These are phyloP conservation scores for Euproctis similis DNA, from an alignment of 2,888 invertebrate genomes.

Conservation along the genomic window DNA sequence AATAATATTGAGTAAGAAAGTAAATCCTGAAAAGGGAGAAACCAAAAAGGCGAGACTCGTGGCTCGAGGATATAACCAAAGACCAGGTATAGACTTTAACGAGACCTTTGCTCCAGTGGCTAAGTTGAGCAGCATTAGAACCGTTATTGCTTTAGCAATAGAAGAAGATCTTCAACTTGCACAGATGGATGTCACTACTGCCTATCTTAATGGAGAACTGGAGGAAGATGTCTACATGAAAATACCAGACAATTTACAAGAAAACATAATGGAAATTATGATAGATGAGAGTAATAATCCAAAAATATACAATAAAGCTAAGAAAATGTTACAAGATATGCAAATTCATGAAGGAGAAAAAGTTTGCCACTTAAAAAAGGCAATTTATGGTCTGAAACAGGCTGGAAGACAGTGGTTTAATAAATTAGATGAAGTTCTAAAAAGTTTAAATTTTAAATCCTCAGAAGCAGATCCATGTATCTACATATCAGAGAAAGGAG, in stretches of 20 bases:
- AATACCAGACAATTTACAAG: background rate
- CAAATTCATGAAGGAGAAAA: background rate
- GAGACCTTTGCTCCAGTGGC: background rate
- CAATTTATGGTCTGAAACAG: slow-evolving; percentile 1
- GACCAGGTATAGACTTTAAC: background rate
- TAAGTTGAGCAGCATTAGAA: background rate
- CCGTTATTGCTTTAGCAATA: background rate
- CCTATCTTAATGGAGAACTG: background rate
- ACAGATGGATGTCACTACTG: background rate
- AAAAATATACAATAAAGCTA: background rate
- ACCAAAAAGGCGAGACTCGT: background rate
- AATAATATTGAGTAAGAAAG: background rate
- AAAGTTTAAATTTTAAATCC: background rate
- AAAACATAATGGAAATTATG: background rate
- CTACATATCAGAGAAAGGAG: background rate
- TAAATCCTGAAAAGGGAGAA: background rate
- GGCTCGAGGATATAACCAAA: background rate
- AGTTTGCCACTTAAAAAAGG: background rate
- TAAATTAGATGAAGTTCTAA: background rate
- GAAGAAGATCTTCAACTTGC: background rate
- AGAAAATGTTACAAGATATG: background rate
- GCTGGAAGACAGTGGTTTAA: slow-evolving; percentile 1
- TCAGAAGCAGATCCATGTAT: background rate
- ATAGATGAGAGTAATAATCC: slow-evolving; percentile 1
- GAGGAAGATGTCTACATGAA: background rate